Evolutionary conservation across 2,113 vertebrate genomes (phyloP).

Genomic region (Chascanopsetta lugubris): DNA sequence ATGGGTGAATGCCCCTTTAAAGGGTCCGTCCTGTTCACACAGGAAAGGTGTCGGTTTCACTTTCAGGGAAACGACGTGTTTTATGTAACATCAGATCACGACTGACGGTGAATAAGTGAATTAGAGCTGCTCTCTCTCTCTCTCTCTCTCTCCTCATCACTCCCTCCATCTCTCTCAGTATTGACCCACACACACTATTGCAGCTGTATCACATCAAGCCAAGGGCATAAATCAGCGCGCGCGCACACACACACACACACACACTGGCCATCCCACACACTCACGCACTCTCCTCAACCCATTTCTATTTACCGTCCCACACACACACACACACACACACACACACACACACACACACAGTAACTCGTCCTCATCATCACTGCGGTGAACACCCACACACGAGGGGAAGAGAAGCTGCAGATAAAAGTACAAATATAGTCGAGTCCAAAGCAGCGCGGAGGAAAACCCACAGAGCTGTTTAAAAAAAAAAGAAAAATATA

Average conservation of each 20-base stretch:
- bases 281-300: slow-evolving; percentile 60
- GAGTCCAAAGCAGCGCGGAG: slow-evolving; percentile 39
- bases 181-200: slow-evolving; percentile 60
- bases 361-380: slow-evolving; percentile 61
- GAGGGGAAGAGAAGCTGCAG: slow-evolving; percentile 55
- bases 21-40: too few species aligned
- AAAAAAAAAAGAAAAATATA: not conserved
- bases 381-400: slow-evolving; percentile 64
- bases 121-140: slow-evolving; percentile 20
- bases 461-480: slow-evolving; percentile 36
- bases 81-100: too few species aligned
- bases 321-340: slow-evolving; percentile 29
- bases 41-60: too few species aligned
- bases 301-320: slow-evolving; percentile 41
- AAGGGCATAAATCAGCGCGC: slow-evolving; percentile 63
- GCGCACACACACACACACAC: slow-evolving; percentile 27
- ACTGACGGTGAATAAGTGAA: not conserved
- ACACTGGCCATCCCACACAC: slow-evolving; percentile 60
- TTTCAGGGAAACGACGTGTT: too few species aligned
- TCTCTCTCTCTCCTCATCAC: slow-evolving; percentile 36
- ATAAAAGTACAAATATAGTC: slow-evolving; percentile 58
- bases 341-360: slow-evolving; percentile 42
- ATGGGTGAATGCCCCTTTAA: too few species aligned
- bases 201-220: slow-evolving; percentile 65
- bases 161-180: slow-evolving; percentile 27